Base-by-base conservation (phyloP, 2,113 vertebrate species). In the Heloderma charlesbogerti region DNA sequence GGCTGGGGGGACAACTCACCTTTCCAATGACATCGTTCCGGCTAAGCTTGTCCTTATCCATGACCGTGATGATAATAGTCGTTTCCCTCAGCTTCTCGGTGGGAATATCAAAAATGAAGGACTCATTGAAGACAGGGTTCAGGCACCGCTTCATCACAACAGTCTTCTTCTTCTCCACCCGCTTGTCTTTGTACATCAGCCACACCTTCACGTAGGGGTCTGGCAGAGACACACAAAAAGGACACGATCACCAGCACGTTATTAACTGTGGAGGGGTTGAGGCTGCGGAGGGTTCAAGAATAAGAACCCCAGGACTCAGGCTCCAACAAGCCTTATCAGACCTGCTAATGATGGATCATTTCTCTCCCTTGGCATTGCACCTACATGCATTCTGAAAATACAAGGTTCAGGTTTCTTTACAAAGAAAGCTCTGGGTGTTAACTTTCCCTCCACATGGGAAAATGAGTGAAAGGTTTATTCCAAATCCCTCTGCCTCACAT, bases 111-210 rank as follows among this genome's bases (percentile, higher is more conserved):
- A 99, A 99, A 96, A 98, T 98, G 84, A 99, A 99, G 94, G 99
- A 99, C 97, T 99, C 99, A 0, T 99, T 99, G 97, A 99, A 99
- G 95, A 99, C 63, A 2, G 99, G 99, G 95, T 99, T 99, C 96
- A 99, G 97, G 96, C 99, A 99, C 95, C 99, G 96, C 96, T 99
- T 99, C 98, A 99, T 99, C 0, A 98, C 98, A 94, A 99, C 98
- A 0, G 99, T 99, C 98, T 99, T 99, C 97, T 99, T 99, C 97
- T 99, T 99, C 96, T 99, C 99, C 69, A 99, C 98, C 27, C 99
- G 97, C 95, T 99, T 99, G 97, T 99, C 99, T 96, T 99, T 99
- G 97, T 99, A 98, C 99, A 99, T 99, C 94, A 99, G 98, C 99
- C 99, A 99, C 95, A 99, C 98, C 96, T 99, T 99, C 94, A 99